These are phyloP conservation scores for Cervus canadensis DNA, from an alignment of 2,113 vertebrate species.

Conservation along the genomic window DNA sequence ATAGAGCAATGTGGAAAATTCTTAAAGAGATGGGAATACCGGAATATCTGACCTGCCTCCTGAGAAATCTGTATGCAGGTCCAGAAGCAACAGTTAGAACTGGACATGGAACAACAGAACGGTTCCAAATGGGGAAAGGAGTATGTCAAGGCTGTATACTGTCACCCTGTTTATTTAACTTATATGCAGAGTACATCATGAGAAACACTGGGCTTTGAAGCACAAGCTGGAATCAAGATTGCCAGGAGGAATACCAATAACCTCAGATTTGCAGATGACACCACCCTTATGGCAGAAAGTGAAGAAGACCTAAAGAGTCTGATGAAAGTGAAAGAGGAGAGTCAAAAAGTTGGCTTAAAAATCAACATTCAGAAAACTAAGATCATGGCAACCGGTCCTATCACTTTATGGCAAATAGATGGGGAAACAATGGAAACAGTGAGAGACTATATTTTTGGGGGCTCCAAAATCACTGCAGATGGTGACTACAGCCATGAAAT, in stretches of 20 bases:
- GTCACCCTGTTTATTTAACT: background rate
- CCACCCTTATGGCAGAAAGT: background rate
- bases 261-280: background rate
- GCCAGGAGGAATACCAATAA: background rate
- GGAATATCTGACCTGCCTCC: background rate
- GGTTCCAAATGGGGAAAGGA: background rate
- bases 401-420: background rate
- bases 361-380: background rate
- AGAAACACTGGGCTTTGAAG: background rate
- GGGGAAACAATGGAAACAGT: background rate
- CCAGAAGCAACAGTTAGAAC: background rate
- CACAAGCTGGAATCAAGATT: background rate
- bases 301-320: background rate
- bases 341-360: background rate
- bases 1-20: background rate
- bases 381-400: background rate
- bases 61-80: background rate
- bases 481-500: background rate
- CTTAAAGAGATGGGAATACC: background rate
- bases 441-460: background rate
- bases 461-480: background rate
- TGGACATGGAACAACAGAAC: background rate
- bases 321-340: background rate
- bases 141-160: background rate
- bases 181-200: background rate